These are phyloP conservation scores for Percopsis transmontana DNA, from an alignment of 2,113 vertebrate species.

Conservation along the genomic window DNA sequence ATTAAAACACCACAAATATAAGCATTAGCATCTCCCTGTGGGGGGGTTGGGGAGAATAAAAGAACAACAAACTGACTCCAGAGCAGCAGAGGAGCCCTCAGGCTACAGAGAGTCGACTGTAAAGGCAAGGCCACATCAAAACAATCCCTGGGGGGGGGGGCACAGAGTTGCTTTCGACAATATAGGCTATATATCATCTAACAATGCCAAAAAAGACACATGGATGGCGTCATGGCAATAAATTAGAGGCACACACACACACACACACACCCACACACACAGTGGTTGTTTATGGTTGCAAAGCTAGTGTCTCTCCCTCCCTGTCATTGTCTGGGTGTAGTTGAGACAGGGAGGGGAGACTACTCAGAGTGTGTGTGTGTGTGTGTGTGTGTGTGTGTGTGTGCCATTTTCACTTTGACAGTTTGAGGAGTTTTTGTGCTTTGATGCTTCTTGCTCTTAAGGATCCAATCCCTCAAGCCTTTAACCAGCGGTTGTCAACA, in stretches of 20 bases:
- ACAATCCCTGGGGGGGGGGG: background rate
- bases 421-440: conserved; percentile 17
- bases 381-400: conserved; percentile 14
- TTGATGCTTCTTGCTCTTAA: conserved; percentile 7
- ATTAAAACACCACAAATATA: conserved; percentile 18
- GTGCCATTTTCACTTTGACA: conserved; percentile 55
- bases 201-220: conserved; percentile 27
- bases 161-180: conserved; percentile 17
- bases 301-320: conserved; percentile 44
- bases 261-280: conserved; percentile 45
- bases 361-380: conserved; percentile 8
- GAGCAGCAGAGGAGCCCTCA: conserved; percentile 19
- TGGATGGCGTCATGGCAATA: conserved; percentile 24
- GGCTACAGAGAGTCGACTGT: conserved; percentile 37
- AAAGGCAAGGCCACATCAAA: conserved; percentile 44
- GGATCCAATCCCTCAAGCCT: too few relatives aligned
- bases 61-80: conserved; percentile 11
- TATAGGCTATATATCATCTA: conserved; percentile 14
- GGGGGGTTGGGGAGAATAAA: conserved; percentile 22
- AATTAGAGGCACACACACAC: conserved; percentile 47
- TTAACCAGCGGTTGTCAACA: too few relatives aligned
- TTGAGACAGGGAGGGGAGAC: conserved; percentile 34
- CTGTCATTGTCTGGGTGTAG: conserved; percentile 71
- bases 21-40: background rate
- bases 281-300: conserved; percentile 59